These are phyloP conservation scores for Acanthococcus lagerstroemiae DNA, from an alignment of 2,888 invertebrate genomes.

Conservation along the genomic window DNA sequence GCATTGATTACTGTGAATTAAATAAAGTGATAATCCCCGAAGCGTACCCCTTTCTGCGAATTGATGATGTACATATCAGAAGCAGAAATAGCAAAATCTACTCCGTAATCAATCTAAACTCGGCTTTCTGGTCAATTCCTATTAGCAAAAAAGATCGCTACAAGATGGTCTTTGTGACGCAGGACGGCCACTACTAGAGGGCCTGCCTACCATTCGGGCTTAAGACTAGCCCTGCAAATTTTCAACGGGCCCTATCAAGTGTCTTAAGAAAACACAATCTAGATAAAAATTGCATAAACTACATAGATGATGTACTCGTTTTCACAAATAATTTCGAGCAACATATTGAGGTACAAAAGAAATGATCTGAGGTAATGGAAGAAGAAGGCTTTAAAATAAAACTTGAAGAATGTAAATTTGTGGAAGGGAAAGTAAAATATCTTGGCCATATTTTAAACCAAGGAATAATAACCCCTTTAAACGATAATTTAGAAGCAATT, in stretches of 20 bases:
- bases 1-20: slow-evolving; percentile 20
- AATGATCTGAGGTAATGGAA: slow-evolving; percentile 34
- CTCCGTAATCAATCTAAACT: slow-evolving; percentile 40
- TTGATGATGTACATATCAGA: slow-evolving; percentile 30
- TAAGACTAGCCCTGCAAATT: slow-evolving; percentile 29
- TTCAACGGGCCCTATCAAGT: too few species aligned
- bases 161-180: slow-evolving; percentile 23
- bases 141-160: slow-evolving; percentile 7
- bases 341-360: slow-evolving; percentile 33
- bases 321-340: slow-evolving; percentile 34
- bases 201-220: slow-evolving; percentile 12
- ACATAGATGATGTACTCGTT: slow-evolving; percentile 36
- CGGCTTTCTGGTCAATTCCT: slow-evolving; percentile 40
- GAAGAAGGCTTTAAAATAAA: too few species aligned
- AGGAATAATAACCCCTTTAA: neutral
- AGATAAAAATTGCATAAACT: too few species aligned
- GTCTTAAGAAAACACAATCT: too few species aligned
- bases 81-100: slow-evolving; percentile 40
- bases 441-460: neutral
- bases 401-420: too few species aligned
- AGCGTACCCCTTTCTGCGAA: slow-evolving; percentile 12
- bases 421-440: neutral
- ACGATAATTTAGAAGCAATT: too few species aligned
- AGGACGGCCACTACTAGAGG: slow-evolving; percentile 8
- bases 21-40: too few species aligned